Evolutionary conservation across 2,113 vertebrate genomes (phyloP).

Genomic region (Ploceus nigricollis): DNA sequence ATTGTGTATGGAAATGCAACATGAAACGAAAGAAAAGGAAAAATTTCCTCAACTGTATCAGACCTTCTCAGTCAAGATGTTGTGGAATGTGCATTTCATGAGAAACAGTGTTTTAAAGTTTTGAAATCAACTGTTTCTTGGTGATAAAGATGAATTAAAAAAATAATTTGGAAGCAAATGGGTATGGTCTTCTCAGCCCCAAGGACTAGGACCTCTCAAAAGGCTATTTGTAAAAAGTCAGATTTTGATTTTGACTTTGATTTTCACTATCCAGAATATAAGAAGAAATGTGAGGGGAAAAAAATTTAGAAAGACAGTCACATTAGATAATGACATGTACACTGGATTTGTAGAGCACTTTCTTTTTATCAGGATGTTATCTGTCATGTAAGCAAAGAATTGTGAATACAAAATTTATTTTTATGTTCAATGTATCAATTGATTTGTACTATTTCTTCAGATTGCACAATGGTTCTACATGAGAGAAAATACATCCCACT

Average conservation of each 20-base stretch:
- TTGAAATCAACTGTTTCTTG: neutral
- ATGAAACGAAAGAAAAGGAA: neutral
- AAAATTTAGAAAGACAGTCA: neutral
- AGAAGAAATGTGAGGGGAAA: neutral
- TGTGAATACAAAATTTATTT: neutral
- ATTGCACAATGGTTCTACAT: neutral
- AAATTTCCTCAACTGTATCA: neutral
- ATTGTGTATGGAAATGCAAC: neutral
- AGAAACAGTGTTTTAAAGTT: neutral
- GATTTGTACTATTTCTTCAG: constrained; percentile 23
- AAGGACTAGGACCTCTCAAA: neutral
- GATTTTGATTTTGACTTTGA: neutral
- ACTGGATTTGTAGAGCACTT: neutral
- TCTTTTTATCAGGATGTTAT: neutral
- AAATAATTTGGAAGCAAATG: neutral
- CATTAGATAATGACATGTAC: neutral
- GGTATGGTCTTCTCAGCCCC: neutral
- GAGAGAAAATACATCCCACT: constrained; percentile 4
- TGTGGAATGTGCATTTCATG: neutral
- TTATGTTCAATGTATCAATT: neutral
- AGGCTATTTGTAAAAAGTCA: neutral
- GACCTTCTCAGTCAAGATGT: neutral
- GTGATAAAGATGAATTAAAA: neutral
- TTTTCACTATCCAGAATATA: neutral
- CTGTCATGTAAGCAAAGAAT: neutral